Conservation (phyloP, 1,140 invertebrate species). For the Drusus annulatus region DNA sequence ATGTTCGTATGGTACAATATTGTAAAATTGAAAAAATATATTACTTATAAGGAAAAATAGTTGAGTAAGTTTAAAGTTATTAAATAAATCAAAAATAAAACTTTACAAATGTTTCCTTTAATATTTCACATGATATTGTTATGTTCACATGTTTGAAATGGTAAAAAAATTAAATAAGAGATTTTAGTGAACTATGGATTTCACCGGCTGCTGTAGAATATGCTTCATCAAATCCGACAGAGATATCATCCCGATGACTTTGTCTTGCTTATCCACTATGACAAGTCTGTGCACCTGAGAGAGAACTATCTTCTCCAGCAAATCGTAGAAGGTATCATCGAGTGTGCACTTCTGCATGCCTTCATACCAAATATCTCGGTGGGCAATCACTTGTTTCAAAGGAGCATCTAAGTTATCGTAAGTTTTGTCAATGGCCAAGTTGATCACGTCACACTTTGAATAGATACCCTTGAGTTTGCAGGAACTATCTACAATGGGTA, state of each 20-base stretch:
- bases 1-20: no score
- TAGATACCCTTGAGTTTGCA: constrained; percentile 97
- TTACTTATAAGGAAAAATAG: no score
- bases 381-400: constrained; percentile 93
- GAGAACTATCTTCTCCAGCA: constrained; percentile 96
- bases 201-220: constrained; percentile 65
- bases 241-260: constrained; percentile 96
- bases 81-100: no score
- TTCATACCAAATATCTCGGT: constrained; percentile 98
- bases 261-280: constrained; percentile 91
- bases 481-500: constrained; percentile 93
- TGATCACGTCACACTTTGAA: constrained; percentile 99
- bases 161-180: no score
- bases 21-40: no score
- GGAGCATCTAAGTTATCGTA: constrained; percentile 98
- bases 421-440: constrained; percentile 98
- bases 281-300: constrained; percentile 97
- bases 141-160: no score
- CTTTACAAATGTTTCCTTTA: no score
- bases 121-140: no score
- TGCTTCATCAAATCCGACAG: constrained; percentile 95
- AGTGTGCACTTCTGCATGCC: constrained; percentile 96
- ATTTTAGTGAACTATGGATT: no score
- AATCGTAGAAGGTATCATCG: constrained; percentile 90
- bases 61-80: no score